Percentiles rank a stretch among this genome's conserved stretches.
These are phyloP conservation scores for Trematomus loennbergii DNA, from an alignment of 2,113 vertebrate species.

Conservation along the genomic window DNA sequence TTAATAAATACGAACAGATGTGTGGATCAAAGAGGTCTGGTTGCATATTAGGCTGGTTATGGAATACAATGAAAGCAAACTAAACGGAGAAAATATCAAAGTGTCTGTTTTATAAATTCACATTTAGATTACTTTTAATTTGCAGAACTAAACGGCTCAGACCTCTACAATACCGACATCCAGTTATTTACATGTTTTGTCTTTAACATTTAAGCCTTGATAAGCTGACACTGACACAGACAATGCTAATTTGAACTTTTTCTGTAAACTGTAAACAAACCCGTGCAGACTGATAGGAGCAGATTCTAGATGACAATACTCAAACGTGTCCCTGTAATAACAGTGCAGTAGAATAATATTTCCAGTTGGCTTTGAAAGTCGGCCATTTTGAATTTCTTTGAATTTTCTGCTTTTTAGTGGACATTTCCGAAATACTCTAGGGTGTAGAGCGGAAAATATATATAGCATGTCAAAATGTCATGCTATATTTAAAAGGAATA, in stretches of 20 bases:
- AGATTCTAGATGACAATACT: constrained; percentile 19
- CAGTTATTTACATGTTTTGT: constrained; percentile 61
- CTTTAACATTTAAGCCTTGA: constrained; percentile 67
- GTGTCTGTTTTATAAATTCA: constrained; percentile 52
- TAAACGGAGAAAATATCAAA: constrained; percentile 51
- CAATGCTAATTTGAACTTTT: constrained; percentile 35
- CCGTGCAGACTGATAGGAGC: constrained; percentile 58
- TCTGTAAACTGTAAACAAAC: constrained; percentile 72
- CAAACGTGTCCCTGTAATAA: constrained; percentile 44
- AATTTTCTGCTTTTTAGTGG: too few relatives aligned
- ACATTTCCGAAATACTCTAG: too few relatives aligned
- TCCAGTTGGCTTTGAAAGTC: too few relatives aligned
- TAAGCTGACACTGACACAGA: constrained; percentile 69
- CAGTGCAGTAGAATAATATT: background rate
- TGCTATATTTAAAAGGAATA: too few relatives aligned
- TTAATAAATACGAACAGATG: constrained; percentile 59
- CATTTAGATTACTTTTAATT: constrained; percentile 52
- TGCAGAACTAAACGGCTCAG: constrained; percentile 62
- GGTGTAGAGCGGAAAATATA: too few relatives aligned
- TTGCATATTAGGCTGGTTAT: constrained; percentile 79
- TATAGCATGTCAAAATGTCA: too few relatives aligned
- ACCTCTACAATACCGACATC: constrained; percentile 62
- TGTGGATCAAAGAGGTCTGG: constrained; percentile 66
- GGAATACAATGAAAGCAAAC: constrained; percentile 62
- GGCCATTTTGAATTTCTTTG: too few relatives aligned